Percentiles rank a stretch among this genome's conserved stretches.
phyloP scores from a whole-genome alignment of 2,113 vertebrate species.

The Xiphorhynchus elegans region DNA sequence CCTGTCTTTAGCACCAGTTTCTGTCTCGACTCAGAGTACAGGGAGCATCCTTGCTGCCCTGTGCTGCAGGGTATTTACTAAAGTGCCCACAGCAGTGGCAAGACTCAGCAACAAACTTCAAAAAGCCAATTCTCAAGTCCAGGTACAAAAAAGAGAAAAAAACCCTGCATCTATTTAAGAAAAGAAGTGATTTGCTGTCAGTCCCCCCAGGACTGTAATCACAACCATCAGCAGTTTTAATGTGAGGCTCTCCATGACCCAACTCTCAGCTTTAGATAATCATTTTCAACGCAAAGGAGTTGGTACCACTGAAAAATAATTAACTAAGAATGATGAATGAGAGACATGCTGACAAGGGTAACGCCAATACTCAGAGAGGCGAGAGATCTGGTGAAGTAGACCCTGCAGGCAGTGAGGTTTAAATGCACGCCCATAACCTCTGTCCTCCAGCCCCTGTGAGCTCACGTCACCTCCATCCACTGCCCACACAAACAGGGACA shows the following conservation, averaged over 20 bases:
- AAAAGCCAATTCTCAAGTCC: not conserved
- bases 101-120: not conserved
- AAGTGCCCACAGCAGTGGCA: not conserved
- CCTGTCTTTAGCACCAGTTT: not conserved
- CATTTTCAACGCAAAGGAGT: not conserved
- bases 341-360: not conserved
- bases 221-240: not conserved
- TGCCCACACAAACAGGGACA: not conserved
- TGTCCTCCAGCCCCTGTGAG: not conserved
- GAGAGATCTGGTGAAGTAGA: not conserved
- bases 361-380: not conserved
- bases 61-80: not conserved
- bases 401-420: not conserved
- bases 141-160: not conserved
- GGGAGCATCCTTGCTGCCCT: not conserved
- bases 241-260: not conserved
- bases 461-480: not conserved
- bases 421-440: not conserved
- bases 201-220: not conserved
- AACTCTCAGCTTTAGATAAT: not conserved
- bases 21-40: not conserved
- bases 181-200: not conserved
- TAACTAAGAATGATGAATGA: not conserved
- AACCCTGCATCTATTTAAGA: not conserved
- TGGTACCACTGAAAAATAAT: not conserved